Conservation (phyloP, 2,888 invertebrate species). For the Cepaea hortensis region DNA sequence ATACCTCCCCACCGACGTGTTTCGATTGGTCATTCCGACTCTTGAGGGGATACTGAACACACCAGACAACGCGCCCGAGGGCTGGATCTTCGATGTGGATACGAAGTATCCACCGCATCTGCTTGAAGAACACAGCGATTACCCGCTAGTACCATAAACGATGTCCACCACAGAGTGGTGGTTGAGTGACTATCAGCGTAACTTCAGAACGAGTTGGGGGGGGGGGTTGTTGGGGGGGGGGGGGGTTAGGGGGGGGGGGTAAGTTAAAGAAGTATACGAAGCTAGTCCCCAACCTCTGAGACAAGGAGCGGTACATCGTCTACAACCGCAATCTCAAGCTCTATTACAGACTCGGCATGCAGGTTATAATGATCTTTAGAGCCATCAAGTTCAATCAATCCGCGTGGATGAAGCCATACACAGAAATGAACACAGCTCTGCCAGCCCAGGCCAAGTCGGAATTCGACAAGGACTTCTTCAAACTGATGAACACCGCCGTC, state of each 20-base stretch:
- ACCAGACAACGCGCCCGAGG: not conserved
- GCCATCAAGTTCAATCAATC: slow-evolving; percentile 66
- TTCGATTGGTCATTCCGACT: not conserved
- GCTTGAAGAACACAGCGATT: slow-evolving; percentile 71
- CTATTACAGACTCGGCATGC: too few species aligned
- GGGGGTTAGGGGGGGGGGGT: too few species aligned
- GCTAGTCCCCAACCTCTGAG: slow-evolving; percentile 8
- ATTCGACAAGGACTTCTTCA: too few species aligned
- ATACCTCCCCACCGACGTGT: not conserved
- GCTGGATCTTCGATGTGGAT: slow-evolving; percentile 76
- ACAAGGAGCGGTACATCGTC: slow-evolving; percentile 38
- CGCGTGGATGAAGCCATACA: slow-evolving; percentile 36
- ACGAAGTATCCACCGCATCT: slow-evolving; percentile 74
- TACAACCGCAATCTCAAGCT: slow-evolving; percentile 35
- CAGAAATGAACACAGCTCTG: too few species aligned
- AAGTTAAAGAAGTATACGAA: not conserved
- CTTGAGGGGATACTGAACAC: not conserved
- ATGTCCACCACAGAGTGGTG: not conserved
- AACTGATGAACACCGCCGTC: too few species aligned
- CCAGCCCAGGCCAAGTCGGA: too few species aligned
- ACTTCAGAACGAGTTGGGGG: too few species aligned
- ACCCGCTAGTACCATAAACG: slow-evolving; percentile 61
- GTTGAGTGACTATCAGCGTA: too few species aligned
- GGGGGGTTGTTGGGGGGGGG: too few species aligned
- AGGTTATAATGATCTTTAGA: slow-evolving; percentile 56